Conservation (phyloP, 2,888 invertebrate species). For the Gastracanthus pulcherrimus region DNA sequence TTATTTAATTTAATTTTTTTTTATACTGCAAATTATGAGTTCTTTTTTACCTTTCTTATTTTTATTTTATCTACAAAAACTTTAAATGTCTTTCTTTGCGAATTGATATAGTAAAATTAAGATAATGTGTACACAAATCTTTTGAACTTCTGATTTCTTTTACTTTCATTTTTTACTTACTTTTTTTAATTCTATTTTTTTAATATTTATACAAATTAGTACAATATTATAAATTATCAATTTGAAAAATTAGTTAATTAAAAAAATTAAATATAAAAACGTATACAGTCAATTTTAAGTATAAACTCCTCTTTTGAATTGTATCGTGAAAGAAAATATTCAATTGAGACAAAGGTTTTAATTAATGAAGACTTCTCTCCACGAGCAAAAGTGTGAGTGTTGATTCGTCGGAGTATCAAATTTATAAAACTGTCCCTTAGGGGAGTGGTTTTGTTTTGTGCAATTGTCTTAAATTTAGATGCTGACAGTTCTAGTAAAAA, state of each 20-base stretch:
- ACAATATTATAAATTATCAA: not conserved
- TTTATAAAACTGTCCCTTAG: constrained; percentile 76
- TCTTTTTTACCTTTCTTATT: not conserved
- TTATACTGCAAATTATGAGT: not conserved
- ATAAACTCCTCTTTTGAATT: constrained; percentile 58
- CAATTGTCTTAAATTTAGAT: constrained; percentile 74
- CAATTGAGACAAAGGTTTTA: constrained; percentile 45
- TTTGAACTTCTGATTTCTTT: not conserved
- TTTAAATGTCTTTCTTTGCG: not conserved
- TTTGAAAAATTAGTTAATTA: constrained; percentile 14
- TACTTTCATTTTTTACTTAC: not conserved
- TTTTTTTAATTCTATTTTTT: not conserved
- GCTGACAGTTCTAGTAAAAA: constrained; percentile 70
- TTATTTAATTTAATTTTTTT: constrained; percentile 20
- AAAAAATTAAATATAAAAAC: constrained; percentile 30
- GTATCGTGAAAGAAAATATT: constrained; percentile 62
- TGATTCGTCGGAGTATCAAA: constrained; percentile 60
- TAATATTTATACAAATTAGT: not conserved
- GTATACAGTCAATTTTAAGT: constrained; percentile 23
- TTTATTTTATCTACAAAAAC: not conserved
- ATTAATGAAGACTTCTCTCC: constrained; percentile 48
- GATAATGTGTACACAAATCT: not conserved
- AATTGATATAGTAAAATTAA: not conserved
- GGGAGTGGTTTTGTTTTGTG: constrained; percentile 73
- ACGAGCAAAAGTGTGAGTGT: constrained; percentile 55